A percentile compares a stretch with the other conserved stretches of the same genome.
Evolutionary conservation across 1,140 invertebrate genomes (phyloP).

Genomic region (Cryptotermes secundus): DNA sequence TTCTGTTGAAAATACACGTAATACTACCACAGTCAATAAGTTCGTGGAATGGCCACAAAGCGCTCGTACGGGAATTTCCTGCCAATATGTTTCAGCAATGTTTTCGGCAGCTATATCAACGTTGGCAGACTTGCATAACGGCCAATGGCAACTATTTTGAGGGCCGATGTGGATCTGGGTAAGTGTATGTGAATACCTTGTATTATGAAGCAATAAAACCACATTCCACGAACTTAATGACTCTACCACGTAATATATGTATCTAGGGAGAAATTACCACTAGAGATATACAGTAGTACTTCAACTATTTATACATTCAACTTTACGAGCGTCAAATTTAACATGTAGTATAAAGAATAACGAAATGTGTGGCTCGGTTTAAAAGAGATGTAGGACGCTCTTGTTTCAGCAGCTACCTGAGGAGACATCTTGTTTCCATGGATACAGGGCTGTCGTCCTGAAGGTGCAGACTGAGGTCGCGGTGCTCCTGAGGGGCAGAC

Average conservation of each 20-base stretch:
- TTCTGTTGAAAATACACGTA: neutral
- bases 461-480: slow-evolving; percentile 26
- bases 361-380: neutral
- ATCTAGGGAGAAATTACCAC: neutral
- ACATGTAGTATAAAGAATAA: neutral
- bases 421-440: slow-evolving; percentile 24
- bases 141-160: no score
- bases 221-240: no score
- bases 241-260: neutral
- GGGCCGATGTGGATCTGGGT: no score
- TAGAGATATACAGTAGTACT: neutral
- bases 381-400: neutral
- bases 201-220: no score
- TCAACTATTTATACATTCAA: neutral
- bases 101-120: no score
- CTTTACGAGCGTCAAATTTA: neutral
- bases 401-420: slow-evolving; percentile 1
- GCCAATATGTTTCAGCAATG: no score
- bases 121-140: no score
- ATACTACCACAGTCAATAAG: no score
- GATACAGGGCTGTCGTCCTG: slow-evolving; percentile 24
- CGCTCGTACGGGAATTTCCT: no score
- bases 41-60: no score
- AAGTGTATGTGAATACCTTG: no score
- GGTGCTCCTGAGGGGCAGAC: slow-evolving; percentile 23